Evolutionary conservation across 2,113 vertebrate genomes (phyloP).

Genomic region (Dendropsophus ebraccatus): DNA sequence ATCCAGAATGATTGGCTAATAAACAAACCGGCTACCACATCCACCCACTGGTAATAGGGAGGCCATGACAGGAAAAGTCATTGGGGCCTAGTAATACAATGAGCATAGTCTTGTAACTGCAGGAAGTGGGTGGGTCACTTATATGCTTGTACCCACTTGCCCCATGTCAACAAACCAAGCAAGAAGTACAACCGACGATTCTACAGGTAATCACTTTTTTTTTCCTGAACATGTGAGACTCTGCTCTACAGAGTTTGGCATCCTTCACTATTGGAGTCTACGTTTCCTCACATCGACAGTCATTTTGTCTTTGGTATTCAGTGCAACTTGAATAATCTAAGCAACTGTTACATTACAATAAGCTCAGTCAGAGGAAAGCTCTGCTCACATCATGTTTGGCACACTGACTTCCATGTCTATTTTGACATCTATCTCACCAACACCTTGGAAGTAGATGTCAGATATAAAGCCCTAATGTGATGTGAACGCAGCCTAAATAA

Average conservation of each 20-base stretch:
- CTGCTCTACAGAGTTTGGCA: neutral
- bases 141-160: neutral
- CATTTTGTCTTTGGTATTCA: neutral
- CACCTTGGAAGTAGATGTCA: neutral
- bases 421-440: neutral
- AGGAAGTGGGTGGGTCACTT: neutral
- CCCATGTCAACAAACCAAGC: neutral
- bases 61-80: neutral
- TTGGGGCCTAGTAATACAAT: neutral
- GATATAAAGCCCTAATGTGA: neutral
- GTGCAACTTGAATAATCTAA: neutral
- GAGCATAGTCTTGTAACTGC: neutral
- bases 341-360: too few species aligned
- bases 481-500: neutral
- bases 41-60: neutral
- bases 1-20: too few species aligned
- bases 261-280: neutral
- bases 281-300: neutral
- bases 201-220: too few species aligned
- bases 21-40: neutral
- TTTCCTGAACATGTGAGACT: too few species aligned
- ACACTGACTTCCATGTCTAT: neutral
- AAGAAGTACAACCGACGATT: neutral
- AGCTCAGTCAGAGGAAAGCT: neutral
- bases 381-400: neutral